phyloP scores from a whole-genome alignment of 2,113 vertebrate species.

The Cromileptes altivelis region DNA sequence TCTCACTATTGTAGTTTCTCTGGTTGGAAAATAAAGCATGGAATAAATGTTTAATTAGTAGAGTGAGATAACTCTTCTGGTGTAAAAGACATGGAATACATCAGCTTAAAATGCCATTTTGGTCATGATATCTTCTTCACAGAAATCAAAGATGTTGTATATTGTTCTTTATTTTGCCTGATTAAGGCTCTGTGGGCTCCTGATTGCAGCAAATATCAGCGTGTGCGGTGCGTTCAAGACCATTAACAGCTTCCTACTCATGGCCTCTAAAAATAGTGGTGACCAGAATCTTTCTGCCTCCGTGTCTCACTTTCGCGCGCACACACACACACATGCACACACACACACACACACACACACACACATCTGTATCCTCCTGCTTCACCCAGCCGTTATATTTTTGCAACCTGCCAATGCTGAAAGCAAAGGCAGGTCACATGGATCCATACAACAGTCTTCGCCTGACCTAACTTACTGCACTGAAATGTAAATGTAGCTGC shows the following conservation, averaged over 20 bases:
- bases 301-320: neutral
- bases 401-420: neutral
- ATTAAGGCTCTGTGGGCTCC: neutral
- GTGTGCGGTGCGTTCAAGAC: conserved; percentile 5
- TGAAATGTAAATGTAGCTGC: neutral
- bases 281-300: conserved; percentile 14
- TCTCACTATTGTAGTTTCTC: neutral
- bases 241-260: conserved; percentile 53
- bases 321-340: neutral
- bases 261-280: conserved; percentile 47
- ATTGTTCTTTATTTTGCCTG: no score
- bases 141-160: no score
- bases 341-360: neutral
- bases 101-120: no score
- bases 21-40: neutral
- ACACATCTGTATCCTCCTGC: neutral
- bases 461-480: neutral
- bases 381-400: conserved; percentile 10
- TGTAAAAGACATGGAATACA: neutral
- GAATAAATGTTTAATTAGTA: neutral
- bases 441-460: neutral
- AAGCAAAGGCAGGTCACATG: conserved; percentile 3
- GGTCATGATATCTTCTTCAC: no score
- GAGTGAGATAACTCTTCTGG: neutral
- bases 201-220: conserved; percentile 7